Percentiles rank a stretch among this genome's conserved stretches.
Conservation (phyloP, 2,113 vertebrate genomes). For the Gallinago paraguaiae region DNA sequence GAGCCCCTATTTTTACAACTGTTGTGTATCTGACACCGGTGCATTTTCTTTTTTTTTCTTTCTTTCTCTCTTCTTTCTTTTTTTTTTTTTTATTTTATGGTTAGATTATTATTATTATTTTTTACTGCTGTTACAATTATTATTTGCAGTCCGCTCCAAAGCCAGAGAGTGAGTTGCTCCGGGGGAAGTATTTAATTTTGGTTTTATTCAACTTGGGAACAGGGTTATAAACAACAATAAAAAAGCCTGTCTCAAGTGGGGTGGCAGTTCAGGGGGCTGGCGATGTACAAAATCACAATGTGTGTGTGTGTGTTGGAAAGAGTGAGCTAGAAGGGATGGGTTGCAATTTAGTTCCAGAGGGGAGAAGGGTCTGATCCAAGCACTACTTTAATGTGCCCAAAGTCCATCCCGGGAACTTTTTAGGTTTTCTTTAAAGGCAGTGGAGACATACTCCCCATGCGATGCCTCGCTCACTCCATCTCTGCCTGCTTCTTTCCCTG, state of each 20-base stretch:
- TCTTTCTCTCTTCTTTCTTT: too few species aligned
- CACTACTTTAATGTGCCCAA: constrained; percentile 20
- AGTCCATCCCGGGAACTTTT: constrained; percentile 48
- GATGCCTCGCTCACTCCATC: background rate
- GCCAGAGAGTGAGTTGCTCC: background rate
- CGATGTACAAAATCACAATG: background rate
- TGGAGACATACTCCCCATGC: background rate
- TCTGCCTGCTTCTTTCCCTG: background rate
- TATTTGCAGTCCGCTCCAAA: background rate
- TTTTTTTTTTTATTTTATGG: too few species aligned
- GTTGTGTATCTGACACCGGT: background rate
- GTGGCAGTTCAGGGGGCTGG: background rate
- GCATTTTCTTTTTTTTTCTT: background rate
- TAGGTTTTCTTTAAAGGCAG: constrained; percentile 10
- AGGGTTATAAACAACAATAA: constrained; percentile 26
- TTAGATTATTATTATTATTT: background rate
- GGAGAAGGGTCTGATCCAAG: background rate
- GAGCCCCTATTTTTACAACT: background rate
- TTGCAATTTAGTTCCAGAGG: background rate
- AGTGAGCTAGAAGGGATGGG: background rate
- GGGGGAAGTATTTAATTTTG: background rate
- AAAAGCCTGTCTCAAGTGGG: background rate
- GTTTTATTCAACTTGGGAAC: background rate
- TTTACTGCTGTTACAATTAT: background rate
- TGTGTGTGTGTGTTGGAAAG: background rate